Base-by-base conservation (phyloP, 92 coral and sea anemone species). In the Zoanthus sociatus region DNA sequence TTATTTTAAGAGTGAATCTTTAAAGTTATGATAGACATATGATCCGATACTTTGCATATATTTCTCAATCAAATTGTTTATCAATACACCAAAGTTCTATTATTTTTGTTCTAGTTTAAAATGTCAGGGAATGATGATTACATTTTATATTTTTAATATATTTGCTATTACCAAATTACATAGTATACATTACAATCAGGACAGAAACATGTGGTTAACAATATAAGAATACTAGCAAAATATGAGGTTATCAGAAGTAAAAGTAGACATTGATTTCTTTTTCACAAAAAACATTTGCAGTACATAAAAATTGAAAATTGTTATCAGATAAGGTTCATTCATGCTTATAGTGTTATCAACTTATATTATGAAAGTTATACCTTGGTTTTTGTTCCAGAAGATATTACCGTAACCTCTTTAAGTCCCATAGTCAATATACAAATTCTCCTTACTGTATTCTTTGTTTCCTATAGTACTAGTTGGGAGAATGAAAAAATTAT, bases 111-210 rank as follows among this genome's bases (percentile, higher is more conserved):
- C 70, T 15, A 64, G 70, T 64, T 64, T 64, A 16, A 64, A 64
- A 15, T 16, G 70, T 64, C 70, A 64, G 70, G 30, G 70, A 48
- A 71, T 71, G 76, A 73, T 73, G 78, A 73, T 73, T 73, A 73
- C 78, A 73, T 17, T 20, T 83, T 83, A 56, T 75, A 42, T 83
- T 83, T 33, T 32, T 69, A 83, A 81, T 78, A 47, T 18, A 78
- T n/a, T 58, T 79, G 84, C 48, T 79, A 58, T 17, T 54, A 58
- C 72, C 16, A 17, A 79, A 79, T 79, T 79, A 58, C 72, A 54
- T 54, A 79, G 32, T 79, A 55, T 32, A 3, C 70, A 77, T 77
- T 42, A 77, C 83, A 77, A 48, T 77, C 83, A 77, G 60, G 9
- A 50, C 33, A 77, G 67, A 20, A 64, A 64, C 70, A 11, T 77